phyloP scores from a whole-genome alignment of 2,113 vertebrate genomes.

The Amphiprion ocellaris region DNA sequence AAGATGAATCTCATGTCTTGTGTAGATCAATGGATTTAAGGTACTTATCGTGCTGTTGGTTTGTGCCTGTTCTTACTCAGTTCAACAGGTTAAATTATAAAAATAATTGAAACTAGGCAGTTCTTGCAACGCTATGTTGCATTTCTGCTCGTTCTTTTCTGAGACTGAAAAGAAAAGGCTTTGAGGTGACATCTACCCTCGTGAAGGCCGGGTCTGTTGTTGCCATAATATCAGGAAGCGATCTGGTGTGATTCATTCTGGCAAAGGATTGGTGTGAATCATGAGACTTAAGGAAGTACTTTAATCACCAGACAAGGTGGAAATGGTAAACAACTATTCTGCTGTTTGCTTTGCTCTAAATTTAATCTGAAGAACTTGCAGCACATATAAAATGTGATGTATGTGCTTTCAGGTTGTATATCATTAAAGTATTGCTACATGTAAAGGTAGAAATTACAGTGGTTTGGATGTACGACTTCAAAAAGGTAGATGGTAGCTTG shows the following conservation, averaged over 20 bases:
- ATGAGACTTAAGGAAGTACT: neutral
- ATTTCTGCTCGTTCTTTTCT: neutral
- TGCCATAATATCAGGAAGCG: conserved; percentile 36
- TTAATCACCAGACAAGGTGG: conserved; percentile 9
- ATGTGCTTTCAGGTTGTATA: accelerated
- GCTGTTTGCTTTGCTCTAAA: neutral
- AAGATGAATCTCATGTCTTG: too few relatives aligned
- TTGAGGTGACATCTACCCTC: neutral
- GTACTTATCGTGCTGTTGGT: too few relatives aligned
- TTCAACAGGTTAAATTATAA: neutral
- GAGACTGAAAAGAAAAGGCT: neutral
- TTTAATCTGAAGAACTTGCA: neutral
- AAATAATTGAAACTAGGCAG: neutral
- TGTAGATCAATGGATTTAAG: too few relatives aligned
- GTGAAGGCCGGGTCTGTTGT: conserved; percentile 29
- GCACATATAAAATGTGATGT: neutral
- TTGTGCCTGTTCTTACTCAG: too few relatives aligned
- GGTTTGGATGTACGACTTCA: neutral
- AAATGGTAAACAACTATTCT: neutral
- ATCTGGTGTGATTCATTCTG: conserved; percentile 25
- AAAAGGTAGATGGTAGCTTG: neutral
- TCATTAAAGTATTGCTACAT: neutral
- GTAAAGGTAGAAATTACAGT: neutral
- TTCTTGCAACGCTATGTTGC: neutral
- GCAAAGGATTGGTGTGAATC: conserved; percentile 19